These are phyloP conservation scores for Scaeva pyrastri DNA, from an alignment of 2,888 invertebrate genomes.

Conservation along the genomic window DNA sequence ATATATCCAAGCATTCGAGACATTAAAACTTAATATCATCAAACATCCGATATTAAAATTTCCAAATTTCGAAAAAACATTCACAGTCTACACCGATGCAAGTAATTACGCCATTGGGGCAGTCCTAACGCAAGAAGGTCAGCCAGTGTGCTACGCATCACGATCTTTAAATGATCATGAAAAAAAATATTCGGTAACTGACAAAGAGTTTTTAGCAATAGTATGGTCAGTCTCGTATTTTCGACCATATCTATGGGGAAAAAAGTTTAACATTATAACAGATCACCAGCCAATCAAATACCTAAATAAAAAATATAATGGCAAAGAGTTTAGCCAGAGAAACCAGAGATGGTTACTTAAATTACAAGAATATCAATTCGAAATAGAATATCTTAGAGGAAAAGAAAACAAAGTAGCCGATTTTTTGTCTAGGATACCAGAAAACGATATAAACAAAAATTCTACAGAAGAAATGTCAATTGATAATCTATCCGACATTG, in stretches of 20 bases:
- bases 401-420: constrained; percentile 5
- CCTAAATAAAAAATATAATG: constrained; percentile 20
- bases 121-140: constrained; percentile 67
- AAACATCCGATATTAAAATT: no score
- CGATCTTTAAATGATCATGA: constrained; percentile 66
- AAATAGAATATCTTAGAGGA: background rate
- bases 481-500: background rate
- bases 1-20: no score
- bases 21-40: no score
- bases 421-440: constrained; percentile 8
- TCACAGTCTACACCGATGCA: no score
- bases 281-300: background rate
- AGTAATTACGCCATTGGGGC: constrained; percentile 65
- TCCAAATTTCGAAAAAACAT: no score
- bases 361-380: constrained; percentile 6
- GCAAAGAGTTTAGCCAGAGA: constrained; percentile 27
- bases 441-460: background rate
- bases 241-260: no score
- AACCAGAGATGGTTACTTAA: constrained; percentile 6
- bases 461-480: background rate
- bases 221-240: no score
- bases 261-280: background rate
- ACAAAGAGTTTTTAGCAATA: no score
- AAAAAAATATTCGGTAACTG: constrained; percentile 64
- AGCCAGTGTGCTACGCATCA: constrained; percentile 47